Base-by-base conservation (phyloP, 2,797 vertebrate genomes). In the Steatocranus sp. region DNA sequence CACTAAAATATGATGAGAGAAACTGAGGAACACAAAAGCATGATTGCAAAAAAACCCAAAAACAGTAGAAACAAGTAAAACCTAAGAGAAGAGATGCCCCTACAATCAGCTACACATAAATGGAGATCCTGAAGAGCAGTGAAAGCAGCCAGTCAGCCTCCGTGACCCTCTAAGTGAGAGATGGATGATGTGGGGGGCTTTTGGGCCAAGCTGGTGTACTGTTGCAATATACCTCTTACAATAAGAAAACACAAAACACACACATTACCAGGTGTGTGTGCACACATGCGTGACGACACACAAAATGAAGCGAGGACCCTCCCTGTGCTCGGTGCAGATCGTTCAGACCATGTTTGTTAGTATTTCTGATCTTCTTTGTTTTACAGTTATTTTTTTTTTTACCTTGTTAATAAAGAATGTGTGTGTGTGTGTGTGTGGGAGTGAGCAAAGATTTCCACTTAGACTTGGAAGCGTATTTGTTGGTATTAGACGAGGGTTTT, bases 311-410 rank as follows among this genome's bases (percentile, higher is more conserved):
- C 2, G 15, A 18, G 38, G 15, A 46, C 15, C 1, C 1, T 32
- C 73, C 27, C 54, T 36, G 15, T 5, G 30, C 61, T 90, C 53
- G 49, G 11, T 66, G 48, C 75, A 89, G 86, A 94, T 83, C 66
- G 9, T 56, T 78, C n/a, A 87, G 85, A 89, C 87, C 81, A 54
- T 92, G 90, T 92, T 89, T 93, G 89, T 88, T 46, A 38, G 86
- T 90, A 83, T 92, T 91, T 75, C 89, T 90, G 90, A 93, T 12
- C 77, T 5, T 30, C 76, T 80, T 84, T 80, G 76, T 82, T 66
- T 88, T 61, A 75, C 83, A 58, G 66, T 66, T 88, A 86, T 86
- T 88, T 75, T 75, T 75, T 75, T 11, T 85, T 85, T 82, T 68
- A 85, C 48, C 87, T 89, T 20, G 63, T 91, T 91, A 84, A 82